These are phyloP conservation scores for Simalia tracyae DNA, from an alignment of 2,797 vertebrate genomes.

Conservation along the genomic window DNA sequence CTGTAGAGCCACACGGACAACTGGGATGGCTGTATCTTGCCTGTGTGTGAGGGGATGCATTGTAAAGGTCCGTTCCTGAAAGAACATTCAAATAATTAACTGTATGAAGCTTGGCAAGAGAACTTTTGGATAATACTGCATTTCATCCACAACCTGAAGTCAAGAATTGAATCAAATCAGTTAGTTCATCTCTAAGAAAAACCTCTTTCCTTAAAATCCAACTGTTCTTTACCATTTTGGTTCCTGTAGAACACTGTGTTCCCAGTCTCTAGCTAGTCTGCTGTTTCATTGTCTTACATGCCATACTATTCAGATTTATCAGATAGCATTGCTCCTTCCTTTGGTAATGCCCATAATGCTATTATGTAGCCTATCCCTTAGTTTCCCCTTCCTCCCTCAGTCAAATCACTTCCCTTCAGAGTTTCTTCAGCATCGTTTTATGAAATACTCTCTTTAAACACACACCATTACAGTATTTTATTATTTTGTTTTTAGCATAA, in stretches of 20 bases:
- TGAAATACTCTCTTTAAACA: not conserved
- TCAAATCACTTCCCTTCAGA: not conserved
- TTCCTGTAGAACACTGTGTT: not conserved
- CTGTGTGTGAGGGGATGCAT: not conserved
- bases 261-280: not conserved
- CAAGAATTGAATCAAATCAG: not conserved
- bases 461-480: not conserved
- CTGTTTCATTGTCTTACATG: not conserved
- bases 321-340: not conserved
- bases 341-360: not conserved
- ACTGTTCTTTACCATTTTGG: not conserved
- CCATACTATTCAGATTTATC: not conserved
- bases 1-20: not conserved
- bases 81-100: not conserved
- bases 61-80: not conserved
- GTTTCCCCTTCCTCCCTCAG: not conserved
- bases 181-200: not conserved
- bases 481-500: not conserved
- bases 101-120: not conserved
- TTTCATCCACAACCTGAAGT: not conserved
- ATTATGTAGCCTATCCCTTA: not conserved
- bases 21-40: not conserved
- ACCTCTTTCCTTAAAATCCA: not conserved
- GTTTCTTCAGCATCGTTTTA: not conserved
- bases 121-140: not conserved